Evolutionary conservation across 2,888 invertebrate species (phyloP), one percentile per base, ranked within the genome.

Genomic region (Drosophila yooni): DNA sequence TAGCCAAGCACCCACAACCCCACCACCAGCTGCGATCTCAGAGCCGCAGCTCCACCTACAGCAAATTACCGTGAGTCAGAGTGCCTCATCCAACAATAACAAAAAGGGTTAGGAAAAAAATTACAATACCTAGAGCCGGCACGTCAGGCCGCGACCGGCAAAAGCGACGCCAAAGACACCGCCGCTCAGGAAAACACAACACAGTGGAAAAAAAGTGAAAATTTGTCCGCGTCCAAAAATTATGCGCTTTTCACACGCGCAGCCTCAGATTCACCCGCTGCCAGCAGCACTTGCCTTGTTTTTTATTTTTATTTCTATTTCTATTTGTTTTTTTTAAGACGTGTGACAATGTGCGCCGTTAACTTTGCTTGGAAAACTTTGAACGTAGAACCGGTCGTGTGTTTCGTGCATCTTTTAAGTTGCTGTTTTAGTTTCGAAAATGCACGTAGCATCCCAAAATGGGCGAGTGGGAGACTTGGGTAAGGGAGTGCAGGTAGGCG

Each of bases 231-330:
- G 88, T 89, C 79, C 81, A 88, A 91, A 90, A 91, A 90, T 87
- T 91, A 90, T 90, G 90, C 90, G 90, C 90, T 88, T 90, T 91
- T 90, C 90, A 91, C 90, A 90, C 90, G 91, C 79, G 83, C 82
- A 76, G 79, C 73, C 60, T 71, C 66, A 67, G 58, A 43, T 36
- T 27, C 66, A 58, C 57, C 51, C 75, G 71, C 76, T 52, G 65
- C 81, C 36, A 69, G 57, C 81, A 64, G 69, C 77, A 82, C 81
- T 85, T 86, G 84, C 75, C 58, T 56, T 74, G 74, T 77, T 36
- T 25, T 27, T 38, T 27, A 15, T 27, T 54, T 27, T 27, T 34
- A 15, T 53, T 53, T 53, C 18, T 38, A 27, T 56, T 38, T 56
- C 11, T 54, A 36, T 27, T 54, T 27, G 10, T 51, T 10, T 8